Base-by-base conservation (phyloP, 23 tunicate species). In the Clavelina lepadiformis region DNA sequence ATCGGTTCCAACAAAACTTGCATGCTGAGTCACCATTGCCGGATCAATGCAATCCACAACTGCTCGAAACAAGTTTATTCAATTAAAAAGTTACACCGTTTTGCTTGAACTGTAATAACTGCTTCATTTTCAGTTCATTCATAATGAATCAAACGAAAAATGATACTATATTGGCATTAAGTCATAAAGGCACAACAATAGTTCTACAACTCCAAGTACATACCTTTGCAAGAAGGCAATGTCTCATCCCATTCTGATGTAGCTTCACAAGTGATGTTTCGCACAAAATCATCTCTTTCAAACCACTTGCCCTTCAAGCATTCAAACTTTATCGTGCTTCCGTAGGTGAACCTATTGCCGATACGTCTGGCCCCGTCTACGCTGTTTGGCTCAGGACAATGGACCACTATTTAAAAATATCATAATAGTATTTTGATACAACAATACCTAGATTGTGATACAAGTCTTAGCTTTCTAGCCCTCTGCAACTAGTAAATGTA, bases 221-320 rank as follows among this genome's bases (percentile, higher is more conserved):
- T 56, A 80, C 86, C 72, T 27, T 18, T 31, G 29, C 88, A 81
- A 11, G 18, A 3, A 0, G 57, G 25, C 5, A 54, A 51, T 3
- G 19, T 31, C 5, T 64, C 68, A 61, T 36, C 49, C 93, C 93
- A 84, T 15, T n/a, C 38, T 26, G 71, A 49, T 29, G 69, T 68
- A 2, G 30, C 72, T 3, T 32, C 20, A 44, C 93, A 84, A 31
- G 59, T 63, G 3, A 62, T 54, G n/a, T 47, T 52, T 4, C 11
- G 24, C 0, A 11, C 56, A 61, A 66, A 37, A 15, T 58, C 65
- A 20, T 33, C 66, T 33, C 60, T 58, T 21, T 60, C 58, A 69
- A 84, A 76, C 83, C 93, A 77, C 25, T 31, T 76, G 29, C 93
- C 93, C 3, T 18, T 35, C 6, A 25, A 27, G 37, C 93, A 84